Percentiles rank a stretch among this genome's conserved stretches.
Evolutionary conservation across 2,888 invertebrate genomes (phyloP).

Genomic region (Xylota sylvarum): DNA sequence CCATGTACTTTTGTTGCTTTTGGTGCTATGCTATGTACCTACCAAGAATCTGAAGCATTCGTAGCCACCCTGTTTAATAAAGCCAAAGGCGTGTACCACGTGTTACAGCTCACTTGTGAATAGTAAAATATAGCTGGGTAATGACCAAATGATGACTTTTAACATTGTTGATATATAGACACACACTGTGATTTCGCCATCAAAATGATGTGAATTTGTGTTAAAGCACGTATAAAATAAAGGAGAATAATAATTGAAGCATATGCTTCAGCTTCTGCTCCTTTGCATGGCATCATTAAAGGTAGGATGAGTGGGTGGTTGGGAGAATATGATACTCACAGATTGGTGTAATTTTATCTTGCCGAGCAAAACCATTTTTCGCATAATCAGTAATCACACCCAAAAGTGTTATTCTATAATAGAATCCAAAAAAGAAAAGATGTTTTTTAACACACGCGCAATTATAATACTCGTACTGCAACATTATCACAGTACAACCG

Average conservation of each 20-base stretch:
- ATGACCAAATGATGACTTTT: conserved; percentile 78
- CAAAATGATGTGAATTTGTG: conserved; percentile 77
- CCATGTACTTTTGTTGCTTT: conserved; percentile 21
- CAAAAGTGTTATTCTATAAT: conserved; percentile 40
- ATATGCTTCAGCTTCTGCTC: conserved; percentile 48
- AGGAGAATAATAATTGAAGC: conserved; percentile 76
- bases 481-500: conserved; percentile 21
- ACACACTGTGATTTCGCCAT: conserved; percentile 75
- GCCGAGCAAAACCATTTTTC: conserved; percentile 8
- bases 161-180: conserved; percentile 78
- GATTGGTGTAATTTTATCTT: conserved; percentile 43
- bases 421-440: conserved; percentile 29
- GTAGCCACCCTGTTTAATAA: conserved; percentile 78
- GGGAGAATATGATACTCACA: conserved; percentile 35
- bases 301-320: not conserved
- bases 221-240: conserved; percentile 75
- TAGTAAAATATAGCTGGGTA: conserved; percentile 78
- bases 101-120: conserved; percentile 79
- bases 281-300: conserved; percentile 57
- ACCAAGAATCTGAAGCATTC: conserved; percentile 17
- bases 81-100: conserved; percentile 77
- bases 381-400: conserved; percentile 27
- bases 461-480: conserved; percentile 53
- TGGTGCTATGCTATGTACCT: not conserved
- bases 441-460: conserved; percentile 52